Conservation (phyloP, 2,113 vertebrate genomes). For the Corynorhinus townsendii region DNA sequence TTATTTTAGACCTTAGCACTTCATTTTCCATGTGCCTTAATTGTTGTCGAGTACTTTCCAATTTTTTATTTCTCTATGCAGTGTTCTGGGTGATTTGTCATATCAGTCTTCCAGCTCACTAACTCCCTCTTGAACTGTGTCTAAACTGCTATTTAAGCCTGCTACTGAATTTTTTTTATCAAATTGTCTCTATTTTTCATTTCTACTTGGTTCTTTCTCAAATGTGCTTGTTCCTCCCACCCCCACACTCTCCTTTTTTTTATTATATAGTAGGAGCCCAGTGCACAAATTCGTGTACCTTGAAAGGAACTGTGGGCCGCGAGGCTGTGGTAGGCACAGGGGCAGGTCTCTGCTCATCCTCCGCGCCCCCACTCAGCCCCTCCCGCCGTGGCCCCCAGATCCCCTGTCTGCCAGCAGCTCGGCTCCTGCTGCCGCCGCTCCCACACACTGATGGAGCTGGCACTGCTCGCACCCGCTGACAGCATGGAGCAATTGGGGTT, state of each 20-base stretch:
- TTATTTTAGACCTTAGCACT: neutral
- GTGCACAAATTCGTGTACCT: too few species aligned
- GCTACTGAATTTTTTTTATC: constrained; percentile 6
- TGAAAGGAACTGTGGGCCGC: too few species aligned
- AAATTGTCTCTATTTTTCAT: neutral
- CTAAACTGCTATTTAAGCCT: constrained; percentile 1
- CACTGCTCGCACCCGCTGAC: too few species aligned
- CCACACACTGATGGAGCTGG: too few species aligned
- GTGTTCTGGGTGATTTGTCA: neutral
- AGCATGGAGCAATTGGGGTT: too few species aligned
- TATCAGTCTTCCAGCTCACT: neutral
- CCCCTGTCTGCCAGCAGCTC: too few species aligned
- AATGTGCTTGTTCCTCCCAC: neutral
- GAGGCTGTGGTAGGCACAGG: too few species aligned
- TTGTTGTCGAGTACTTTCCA: neutral
- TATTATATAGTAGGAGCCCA: too few species aligned
- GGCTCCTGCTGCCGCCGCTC: too few species aligned
- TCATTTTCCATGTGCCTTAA: neutral
- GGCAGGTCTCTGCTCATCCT: too few species aligned
- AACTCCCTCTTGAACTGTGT: constrained; percentile 33
- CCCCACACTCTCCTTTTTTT: neutral
- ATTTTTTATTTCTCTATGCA: neutral
- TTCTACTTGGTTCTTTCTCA: neutral
- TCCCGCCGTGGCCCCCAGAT: too few species aligned
- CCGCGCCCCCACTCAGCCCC: too few species aligned